A percentile compares a stretch with the other conserved stretches of the same genome.
These are phyloP conservation scores for Meta bourneti DNA, from an alignment of 2,888 invertebrate genomes.

Conservation along the genomic window DNA sequence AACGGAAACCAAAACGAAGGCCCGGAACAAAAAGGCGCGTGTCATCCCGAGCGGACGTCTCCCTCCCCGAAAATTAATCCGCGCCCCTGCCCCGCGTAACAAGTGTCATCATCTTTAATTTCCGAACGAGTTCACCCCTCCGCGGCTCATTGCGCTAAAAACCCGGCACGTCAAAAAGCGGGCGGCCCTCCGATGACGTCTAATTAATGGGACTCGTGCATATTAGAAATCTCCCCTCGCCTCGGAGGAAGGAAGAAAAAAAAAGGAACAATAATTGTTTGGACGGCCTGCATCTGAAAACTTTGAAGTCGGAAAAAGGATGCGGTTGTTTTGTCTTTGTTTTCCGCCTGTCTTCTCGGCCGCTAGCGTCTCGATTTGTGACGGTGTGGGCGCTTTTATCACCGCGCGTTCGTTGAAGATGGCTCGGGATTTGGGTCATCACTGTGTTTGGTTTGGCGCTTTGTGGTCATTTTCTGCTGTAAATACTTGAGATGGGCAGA, in stretches of 20 bases:
- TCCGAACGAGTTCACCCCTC: conserved; percentile 57
- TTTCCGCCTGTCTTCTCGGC: no score
- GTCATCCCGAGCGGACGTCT: conserved; percentile 61
- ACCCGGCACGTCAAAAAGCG: conserved; percentile 69
- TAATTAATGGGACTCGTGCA: conserved; percentile 63
- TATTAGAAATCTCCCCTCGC: no score
- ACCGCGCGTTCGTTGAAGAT: no score
- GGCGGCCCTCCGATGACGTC: conserved; percentile 57
- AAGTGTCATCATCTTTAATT: conserved; percentile 76
- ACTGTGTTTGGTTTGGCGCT: no score
- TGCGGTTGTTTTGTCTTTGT: not conserved
- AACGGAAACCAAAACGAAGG: not conserved
- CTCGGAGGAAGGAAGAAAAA: conserved; percentile 30
- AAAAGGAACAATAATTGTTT: conserved; percentile 29
- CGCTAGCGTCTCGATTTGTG: not conserved
- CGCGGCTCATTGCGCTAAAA: conserved; percentile 70
- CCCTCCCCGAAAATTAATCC: conserved; percentile 67
- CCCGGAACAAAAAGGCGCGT: conserved; percentile 49
- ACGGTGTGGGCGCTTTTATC: not conserved
- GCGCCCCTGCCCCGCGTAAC: conserved; percentile 63
- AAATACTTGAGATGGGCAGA: no score
- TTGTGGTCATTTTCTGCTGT: no score
- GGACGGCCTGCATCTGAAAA: conserved; percentile 51
- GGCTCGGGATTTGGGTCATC: no score
- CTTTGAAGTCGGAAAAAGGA: conserved; percentile 31